Evolutionary conservation across 2,797 vertebrate genomes (phyloP), one percentile per base, ranked within the genome.

Genomic region (Chloroceryle amazona): DNA sequence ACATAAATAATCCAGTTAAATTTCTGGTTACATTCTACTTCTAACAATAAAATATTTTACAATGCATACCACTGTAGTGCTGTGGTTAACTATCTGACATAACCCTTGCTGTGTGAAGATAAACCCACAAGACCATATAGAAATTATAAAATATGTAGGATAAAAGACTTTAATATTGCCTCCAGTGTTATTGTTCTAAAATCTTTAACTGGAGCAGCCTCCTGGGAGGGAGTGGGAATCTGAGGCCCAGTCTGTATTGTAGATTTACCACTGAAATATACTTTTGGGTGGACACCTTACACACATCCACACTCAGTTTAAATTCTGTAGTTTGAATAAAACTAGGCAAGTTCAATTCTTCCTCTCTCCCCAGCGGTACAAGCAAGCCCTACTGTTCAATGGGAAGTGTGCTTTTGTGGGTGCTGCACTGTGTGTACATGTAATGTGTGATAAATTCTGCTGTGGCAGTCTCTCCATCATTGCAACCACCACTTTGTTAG

Each of bases 361-460:
- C 6, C 2, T 22, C 4, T 86, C 21, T 76, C 28, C 9, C 35
- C 29, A 16, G 46, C 12, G 11, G 23, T 54, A 54, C 21, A 44
- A 71, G 35, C 21, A 44, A 71, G 35, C 35, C 35, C 35, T 67
- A 11, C 9, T 0, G 0, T 63, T 78, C 29, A 79, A 8, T 0
- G 1, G 54, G 26, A 83, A 8, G 7, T 19, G 11, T 20, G 23
- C 68, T 89, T 79, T 39, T 75, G n/a, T 72, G 44, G 33, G 16
- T 58, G 29, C 37, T 67, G 18, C 4, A 1, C 10, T 37, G 8
- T 62, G 7, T 71, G 46, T 39, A 46, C 47, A 14, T 14, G 47
- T 49, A 25, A 10, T 2, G 9, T 31, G 8, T n/a, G 70, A 81
- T 55, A 61, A 31, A 31, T 17, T 89, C 33, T 54, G 52, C 68